These are phyloP conservation scores for Noctilio leporinus DNA, from an alignment of 2,113 vertebrate genomes.

Conservation along the genomic window DNA sequence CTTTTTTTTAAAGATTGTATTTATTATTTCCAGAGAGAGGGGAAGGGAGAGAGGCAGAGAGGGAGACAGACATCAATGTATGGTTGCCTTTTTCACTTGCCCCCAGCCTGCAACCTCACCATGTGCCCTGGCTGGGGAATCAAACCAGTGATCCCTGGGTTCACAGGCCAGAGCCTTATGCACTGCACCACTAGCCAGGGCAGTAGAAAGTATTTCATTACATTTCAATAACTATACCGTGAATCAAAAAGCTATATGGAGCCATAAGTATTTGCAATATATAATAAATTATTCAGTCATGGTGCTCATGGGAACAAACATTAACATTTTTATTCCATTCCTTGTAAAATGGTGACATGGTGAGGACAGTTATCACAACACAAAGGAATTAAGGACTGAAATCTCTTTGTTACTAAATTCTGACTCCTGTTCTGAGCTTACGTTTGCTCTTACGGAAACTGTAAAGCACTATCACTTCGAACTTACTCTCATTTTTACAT, in stretches of 20 bases:
- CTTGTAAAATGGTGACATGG: conserved; percentile 20
- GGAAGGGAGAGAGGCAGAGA: too few species aligned
- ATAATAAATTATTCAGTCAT: conserved; percentile 29
- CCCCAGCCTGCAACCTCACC: too few species aligned
- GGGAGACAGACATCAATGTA: too few species aligned
- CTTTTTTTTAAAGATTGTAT: too few species aligned
- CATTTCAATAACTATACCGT: conserved; percentile 6
- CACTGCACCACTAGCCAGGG: too few species aligned
- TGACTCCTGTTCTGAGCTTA: conserved; percentile 12
- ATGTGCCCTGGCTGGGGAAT: too few species aligned
- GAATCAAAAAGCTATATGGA: conserved; percentile 39
- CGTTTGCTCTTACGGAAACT: conserved; percentile 30
- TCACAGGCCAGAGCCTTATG: too few species aligned
- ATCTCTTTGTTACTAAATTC: conserved; percentile 39
- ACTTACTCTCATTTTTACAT: conserved; percentile 17
- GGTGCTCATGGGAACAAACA: not conserved
- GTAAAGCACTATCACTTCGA: conserved; percentile 22
- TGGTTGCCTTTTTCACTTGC: too few species aligned
- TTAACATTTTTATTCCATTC: conserved; percentile 37
- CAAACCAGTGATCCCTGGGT: too few species aligned
- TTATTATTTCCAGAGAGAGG: too few species aligned
- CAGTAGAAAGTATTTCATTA: conserved; percentile 1
- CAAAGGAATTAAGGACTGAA: conserved; percentile 33
- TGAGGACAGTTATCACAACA: conserved; percentile 28
- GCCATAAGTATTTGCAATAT: conserved; percentile 17